A percentile compares a stretch with the other conserved stretches of the same genome.
Evolutionary conservation across 2,797 vertebrate genomes (phyloP).

Genomic region (Denticeps clupeoides): DNA sequence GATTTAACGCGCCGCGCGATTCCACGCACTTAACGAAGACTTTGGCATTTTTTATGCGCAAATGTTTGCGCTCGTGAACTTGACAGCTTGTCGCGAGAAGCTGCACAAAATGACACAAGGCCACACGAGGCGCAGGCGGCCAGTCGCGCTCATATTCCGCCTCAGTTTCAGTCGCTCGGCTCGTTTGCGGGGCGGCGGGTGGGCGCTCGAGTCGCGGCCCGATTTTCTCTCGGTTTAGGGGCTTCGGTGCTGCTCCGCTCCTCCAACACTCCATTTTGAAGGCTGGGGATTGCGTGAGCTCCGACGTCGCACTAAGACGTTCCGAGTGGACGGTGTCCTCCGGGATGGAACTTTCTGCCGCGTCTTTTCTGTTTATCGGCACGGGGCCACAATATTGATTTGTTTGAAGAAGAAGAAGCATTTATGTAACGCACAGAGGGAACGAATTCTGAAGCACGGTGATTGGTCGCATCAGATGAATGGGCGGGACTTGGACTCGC

Average conservation of each 20-base stretch:
- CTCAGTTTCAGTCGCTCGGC: too few relatives aligned
- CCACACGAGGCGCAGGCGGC: slow-evolving; percentile 8
- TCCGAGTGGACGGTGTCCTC: background rate
- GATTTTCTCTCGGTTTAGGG: too few relatives aligned
- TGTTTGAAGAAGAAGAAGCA: slow-evolving; percentile 49
- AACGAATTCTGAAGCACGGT: slow-evolving; percentile 49
- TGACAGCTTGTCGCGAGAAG: slow-evolving; percentile 31
- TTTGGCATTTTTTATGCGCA: slow-evolving; percentile 25
- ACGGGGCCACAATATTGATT: slow-evolving; percentile 23
- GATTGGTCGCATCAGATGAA: slow-evolving; percentile 60
- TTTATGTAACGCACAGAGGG: slow-evolving; percentile 57
- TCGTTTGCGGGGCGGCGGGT: too few relatives aligned
- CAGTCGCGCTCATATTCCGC: too few relatives aligned
- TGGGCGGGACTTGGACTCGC: slow-evolving; percentile 70
- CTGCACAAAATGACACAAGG: slow-evolving; percentile 24
- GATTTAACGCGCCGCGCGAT: background rate
- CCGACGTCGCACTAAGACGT: too few relatives aligned
- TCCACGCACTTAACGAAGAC: slow-evolving; percentile 14
- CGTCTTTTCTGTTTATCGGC: slow-evolving; percentile 2
- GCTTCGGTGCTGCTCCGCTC: too few relatives aligned
- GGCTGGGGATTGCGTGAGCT: too few relatives aligned
- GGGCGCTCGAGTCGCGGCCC: too few relatives aligned
- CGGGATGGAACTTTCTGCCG: background rate
- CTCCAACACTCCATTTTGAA: too few relatives aligned
- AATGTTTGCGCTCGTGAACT: slow-evolving; percentile 25